Evolutionary conservation across 1,140 invertebrate species (phyloP).

Genomic region (Macrosteles quadrilineatus): DNA sequence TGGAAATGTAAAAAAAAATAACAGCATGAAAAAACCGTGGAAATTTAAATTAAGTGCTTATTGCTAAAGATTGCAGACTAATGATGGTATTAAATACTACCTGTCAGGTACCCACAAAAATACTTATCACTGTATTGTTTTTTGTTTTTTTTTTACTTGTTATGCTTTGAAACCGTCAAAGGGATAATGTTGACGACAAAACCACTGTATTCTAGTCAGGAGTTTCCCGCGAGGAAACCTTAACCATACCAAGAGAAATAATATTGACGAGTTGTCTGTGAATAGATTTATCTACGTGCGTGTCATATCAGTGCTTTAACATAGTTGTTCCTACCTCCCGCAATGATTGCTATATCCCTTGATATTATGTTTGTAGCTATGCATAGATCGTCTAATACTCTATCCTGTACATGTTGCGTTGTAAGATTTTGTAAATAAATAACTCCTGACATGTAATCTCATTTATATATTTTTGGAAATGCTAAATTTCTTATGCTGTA

Average conservation of each 20-base stretch:
- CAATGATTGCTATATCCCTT: neutral
- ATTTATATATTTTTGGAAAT: slow-evolving; percentile 17
- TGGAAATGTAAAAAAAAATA: too few relatives aligned
- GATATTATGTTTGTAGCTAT: too few relatives aligned
- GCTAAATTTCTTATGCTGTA: neutral
- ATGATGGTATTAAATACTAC: too few relatives aligned
- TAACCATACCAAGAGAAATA: slow-evolving; percentile 26
- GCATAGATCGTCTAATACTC: slow-evolving; percentile 11
- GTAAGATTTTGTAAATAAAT: slow-evolving; percentile 44
- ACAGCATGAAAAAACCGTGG: too few relatives aligned
- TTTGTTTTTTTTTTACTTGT: too few relatives aligned
- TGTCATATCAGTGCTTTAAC: slow-evolving; percentile 25
- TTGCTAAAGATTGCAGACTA: too few relatives aligned
- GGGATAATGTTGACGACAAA: neutral
- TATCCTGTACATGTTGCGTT: slow-evolving; percentile 43
- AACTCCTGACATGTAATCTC: neutral
- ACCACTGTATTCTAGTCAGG: slow-evolving; percentile 25
- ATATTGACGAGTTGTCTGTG: slow-evolving; percentile 12
- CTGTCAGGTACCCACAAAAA: too few relatives aligned
- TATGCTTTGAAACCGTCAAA: neutral
- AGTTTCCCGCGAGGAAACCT: neutral
- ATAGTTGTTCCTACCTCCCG: slow-evolving; percentile 11
- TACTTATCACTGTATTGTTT: too few relatives aligned
- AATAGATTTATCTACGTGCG: neutral
- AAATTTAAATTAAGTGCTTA: too few relatives aligned